Percentiles rank a stretch among this genome's conserved stretches.
Conservation (phyloP, 2,113 vertebrate species). For the Oncorhynchus keta region DNA sequence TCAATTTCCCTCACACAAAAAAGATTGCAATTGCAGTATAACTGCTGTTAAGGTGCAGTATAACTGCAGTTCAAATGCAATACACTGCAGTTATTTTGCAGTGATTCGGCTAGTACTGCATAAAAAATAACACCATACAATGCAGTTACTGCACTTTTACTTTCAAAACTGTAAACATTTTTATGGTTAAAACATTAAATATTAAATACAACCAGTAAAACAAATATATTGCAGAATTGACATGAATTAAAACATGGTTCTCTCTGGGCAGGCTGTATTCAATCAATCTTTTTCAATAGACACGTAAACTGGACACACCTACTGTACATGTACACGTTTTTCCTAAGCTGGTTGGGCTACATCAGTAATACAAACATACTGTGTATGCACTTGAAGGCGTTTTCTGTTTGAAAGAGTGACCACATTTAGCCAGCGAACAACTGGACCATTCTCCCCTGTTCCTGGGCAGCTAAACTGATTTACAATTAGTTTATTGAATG, state of each 20-base stretch:
- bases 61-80: too few relatives aligned
- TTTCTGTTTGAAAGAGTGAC: conserved; percentile 54
- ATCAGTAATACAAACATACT: conserved; percentile 65
- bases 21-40: too few relatives aligned
- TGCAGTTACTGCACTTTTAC: too few relatives aligned
- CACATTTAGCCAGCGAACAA: conserved; percentile 42
- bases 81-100: too few relatives aligned
- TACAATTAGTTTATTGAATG: neutral
- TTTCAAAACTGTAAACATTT: too few relatives aligned
- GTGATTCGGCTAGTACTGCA: too few relatives aligned
- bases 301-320: conserved; percentile 58
- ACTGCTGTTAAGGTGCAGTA: too few relatives aligned
- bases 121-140: too few relatives aligned
- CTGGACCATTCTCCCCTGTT: conserved; percentile 9
- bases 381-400: conserved; percentile 56
- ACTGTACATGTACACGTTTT: conserved; percentile 64
- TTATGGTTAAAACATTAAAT: too few relatives aligned
- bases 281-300: conserved; percentile 25
- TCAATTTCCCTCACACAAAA: too few relatives aligned
- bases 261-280: conserved; percentile 6
- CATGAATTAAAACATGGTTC: neutral
- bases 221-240: neutral
- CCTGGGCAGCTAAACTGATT: neutral
- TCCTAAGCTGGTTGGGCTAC: conserved; percentile 60
- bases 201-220: too few relatives aligned